Evolutionary conservation across 2,113 vertebrate genomes (phyloP).

Genomic region (Tupaia tana): DNA sequence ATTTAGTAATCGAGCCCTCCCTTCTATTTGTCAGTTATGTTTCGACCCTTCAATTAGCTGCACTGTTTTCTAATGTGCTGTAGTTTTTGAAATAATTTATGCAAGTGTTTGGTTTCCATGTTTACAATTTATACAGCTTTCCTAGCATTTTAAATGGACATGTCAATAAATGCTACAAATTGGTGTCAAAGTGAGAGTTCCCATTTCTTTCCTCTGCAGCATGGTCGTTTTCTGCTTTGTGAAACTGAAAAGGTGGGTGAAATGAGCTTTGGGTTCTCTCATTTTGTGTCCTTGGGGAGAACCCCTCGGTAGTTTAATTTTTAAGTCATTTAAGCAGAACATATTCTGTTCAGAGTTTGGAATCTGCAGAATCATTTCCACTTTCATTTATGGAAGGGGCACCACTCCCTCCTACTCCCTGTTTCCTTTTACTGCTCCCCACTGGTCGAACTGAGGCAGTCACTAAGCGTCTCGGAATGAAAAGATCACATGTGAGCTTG

Average conservation of each 20-base stretch:
- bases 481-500: slow-evolving; percentile 1
- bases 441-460: background rate
- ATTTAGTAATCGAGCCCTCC: slow-evolving; percentile 44
- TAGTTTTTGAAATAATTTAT: slow-evolving; percentile 81
- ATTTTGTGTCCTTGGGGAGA: background rate
- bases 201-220: slow-evolving; percentile 57
- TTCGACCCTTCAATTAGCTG: slow-evolving; percentile 76
- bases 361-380: background rate
- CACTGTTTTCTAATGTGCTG: slow-evolving; percentile 83
- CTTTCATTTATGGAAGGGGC: background rate
- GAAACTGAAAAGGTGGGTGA: background rate
- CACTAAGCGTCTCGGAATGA: slow-evolving; percentile 1
- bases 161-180: slow-evolving; percentile 82
- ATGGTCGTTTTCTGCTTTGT: background rate
- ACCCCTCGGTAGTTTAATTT: background rate
- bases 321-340: background rate
- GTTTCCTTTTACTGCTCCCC: background rate
- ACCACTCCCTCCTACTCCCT: background rate
- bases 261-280: background rate
- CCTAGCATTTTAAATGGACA: slow-evolving; percentile 82
- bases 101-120: slow-evolving; percentile 82
- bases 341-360: background rate
- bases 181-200: slow-evolving; percentile 73
- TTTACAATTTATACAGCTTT: slow-evolving; percentile 84
- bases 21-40: slow-evolving; percentile 65